Percentiles rank a stretch among this genome's conserved stretches.
Evolutionary conservation across 1,140 invertebrate genomes (phyloP).

Genomic region (Armadillidium nasatum): DNA sequence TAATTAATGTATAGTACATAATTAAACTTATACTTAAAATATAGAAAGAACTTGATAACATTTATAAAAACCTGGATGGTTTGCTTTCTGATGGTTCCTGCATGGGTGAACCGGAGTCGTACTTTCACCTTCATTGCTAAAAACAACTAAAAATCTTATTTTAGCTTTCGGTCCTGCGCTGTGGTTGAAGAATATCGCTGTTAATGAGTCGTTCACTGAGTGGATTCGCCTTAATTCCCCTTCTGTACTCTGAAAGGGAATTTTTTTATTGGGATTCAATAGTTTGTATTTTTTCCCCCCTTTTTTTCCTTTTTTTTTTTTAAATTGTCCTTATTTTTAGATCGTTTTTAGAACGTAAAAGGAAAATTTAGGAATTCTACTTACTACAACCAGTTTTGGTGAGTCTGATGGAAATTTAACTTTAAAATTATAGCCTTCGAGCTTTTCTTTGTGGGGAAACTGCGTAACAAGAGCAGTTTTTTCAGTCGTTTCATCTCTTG

Average conservation of each 20-base stretch:
- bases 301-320: no score
- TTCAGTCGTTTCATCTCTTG: not conserved
- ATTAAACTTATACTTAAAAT: no score
- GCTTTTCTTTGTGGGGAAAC: conserved; percentile 1
- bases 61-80: not conserved
- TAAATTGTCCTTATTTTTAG: no score
- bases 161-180: not conserved
- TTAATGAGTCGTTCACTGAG: not conserved
- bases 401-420: not conserved
- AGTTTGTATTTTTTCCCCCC: no score
- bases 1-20: no score
- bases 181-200: conserved; percentile 1
- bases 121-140: not conserved
- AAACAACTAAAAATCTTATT: not conserved
- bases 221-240: not conserved
- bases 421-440: not conserved
- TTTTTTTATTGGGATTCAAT: not conserved
- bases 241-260: not conserved
- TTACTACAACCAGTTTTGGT: not conserved
- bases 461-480: not conserved
- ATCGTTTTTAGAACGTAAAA: no score
- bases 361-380: no score
- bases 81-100: not conserved
- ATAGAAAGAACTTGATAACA: not conserved
- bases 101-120: not conserved